phyloP scores from a whole-genome alignment of 30 jellyfish, hydroid and myxozoan genomes.

The Pelagia noctiluca region DNA sequence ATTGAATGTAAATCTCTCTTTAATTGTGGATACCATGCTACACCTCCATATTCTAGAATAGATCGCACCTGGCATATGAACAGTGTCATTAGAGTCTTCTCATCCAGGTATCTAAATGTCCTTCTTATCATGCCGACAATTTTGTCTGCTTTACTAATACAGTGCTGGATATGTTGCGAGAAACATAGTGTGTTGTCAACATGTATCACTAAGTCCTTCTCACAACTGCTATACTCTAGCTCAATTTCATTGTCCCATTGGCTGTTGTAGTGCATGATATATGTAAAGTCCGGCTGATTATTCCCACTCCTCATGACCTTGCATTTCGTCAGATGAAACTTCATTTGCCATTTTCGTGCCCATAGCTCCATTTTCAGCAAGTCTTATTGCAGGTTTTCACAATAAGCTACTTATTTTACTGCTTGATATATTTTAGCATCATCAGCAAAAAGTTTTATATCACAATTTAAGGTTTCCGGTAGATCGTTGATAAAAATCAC shows the following conservation, averaged over 20 bases:
- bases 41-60: slow-evolving; percentile 3
- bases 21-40: not conserved
- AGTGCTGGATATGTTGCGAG: slow-evolving; percentile 15
- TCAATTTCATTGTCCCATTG: slow-evolving; percentile 1
- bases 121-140: slow-evolving; percentile 9
- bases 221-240: no score
- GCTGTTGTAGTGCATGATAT: slow-evolving; percentile 12
- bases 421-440: not conserved
- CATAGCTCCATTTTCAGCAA: slow-evolving; percentile 5
- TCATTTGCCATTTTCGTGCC: slow-evolving; percentile 17
- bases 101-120: slow-evolving; percentile 1
- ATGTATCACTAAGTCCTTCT: slow-evolving; percentile 22
- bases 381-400: not conserved
- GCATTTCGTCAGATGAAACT: slow-evolving; percentile 15
- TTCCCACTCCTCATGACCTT: slow-evolving; percentile 9
- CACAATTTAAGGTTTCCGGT: not conserved
- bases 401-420: not conserved
- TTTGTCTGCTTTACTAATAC: not conserved
- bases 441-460: not conserved
- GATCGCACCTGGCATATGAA: slow-evolving; percentile 31
- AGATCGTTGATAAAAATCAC: slow-evolving; percentile 10
- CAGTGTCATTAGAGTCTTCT: slow-evolving; percentile 16
- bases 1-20: no score
- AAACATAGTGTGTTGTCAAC: slow-evolving; percentile 21
- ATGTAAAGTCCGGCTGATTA: slow-evolving; percentile 6